Conservation (phyloP, 1,140 invertebrate species). For the Nomia melanderi region DNA sequence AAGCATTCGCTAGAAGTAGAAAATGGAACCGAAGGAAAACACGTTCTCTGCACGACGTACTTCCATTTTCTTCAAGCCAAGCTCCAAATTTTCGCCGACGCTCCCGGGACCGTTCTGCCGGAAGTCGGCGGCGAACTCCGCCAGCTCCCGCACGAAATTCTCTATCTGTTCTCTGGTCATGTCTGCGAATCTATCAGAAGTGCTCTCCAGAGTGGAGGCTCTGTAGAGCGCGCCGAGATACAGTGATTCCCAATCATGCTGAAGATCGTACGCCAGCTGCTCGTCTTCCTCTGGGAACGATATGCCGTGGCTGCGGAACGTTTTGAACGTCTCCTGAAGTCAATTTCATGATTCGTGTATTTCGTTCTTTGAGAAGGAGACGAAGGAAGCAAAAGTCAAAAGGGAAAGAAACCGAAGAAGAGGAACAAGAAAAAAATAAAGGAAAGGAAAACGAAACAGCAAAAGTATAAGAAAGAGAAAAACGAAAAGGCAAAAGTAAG, state of each 20-base stretch:
- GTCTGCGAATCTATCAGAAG: conserved; percentile 90
- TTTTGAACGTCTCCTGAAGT: conserved; percentile 71
- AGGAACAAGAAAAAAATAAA: too few relatives aligned
- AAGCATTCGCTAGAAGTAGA: too few relatives aligned
- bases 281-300: conserved; percentile 80
- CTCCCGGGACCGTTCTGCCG: conserved; percentile 88
- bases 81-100: conserved; percentile 88
- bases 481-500: too few relatives aligned
- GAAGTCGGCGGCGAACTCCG: conserved; percentile 87
- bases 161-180: conserved; percentile 87
- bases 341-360: not conserved
- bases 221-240: conserved; percentile 86
- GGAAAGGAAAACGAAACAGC: too few relatives aligned
- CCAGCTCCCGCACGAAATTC: conserved; percentile 85
- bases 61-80: conserved; percentile 86
- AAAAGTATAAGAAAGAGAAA: too few relatives aligned
- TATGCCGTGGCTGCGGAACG: conserved; percentile 73
- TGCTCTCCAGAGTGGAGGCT: conserved; percentile 85
- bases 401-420: too few relatives aligned
- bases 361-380: conserved; percentile 24
- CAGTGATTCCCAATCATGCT: conserved; percentile 86
- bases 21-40: too few relatives aligned
- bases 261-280: conserved; percentile 82
- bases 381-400: too few relatives aligned
- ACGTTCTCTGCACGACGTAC: too few relatives aligned